phyloP scores from a whole-genome alignment of 1,140 invertebrate genomes.

The Drosophila athabasca region DNA sequence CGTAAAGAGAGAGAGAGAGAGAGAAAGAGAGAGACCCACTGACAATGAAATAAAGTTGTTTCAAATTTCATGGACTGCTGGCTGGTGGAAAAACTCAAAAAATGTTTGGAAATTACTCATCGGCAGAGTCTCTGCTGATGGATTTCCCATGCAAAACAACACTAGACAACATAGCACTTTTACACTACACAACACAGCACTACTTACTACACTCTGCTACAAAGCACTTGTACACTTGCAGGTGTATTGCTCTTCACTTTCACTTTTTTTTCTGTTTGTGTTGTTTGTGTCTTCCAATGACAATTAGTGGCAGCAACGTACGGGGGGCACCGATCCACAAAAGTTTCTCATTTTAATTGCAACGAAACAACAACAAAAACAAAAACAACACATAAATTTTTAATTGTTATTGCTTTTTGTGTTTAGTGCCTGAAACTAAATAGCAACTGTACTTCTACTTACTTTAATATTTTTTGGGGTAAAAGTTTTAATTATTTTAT shows the following conservation, averaged over 20 bases:
- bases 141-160: constrained; percentile 36
- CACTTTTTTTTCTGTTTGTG: constrained; percentile 51
- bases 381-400: constrained; percentile 52
- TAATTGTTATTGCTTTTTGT: constrained; percentile 33
- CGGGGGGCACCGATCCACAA: constrained; percentile 20
- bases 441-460: constrained; percentile 5
- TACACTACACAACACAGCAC: constrained; percentile 15
- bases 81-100: constrained; percentile 36
- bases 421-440: neutral
- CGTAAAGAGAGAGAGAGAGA: neutral
- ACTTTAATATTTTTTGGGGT: neutral
- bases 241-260: constrained; percentile 44
- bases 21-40: constrained; percentile 31
- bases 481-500: constrained; percentile 21
- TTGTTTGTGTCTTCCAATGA: constrained; percentile 48
- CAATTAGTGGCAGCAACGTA: constrained; percentile 52
- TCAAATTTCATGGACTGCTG: constrained; percentile 71
- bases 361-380: constrained; percentile 24
- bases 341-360: constrained; percentile 72
- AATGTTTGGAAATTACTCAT: constrained; percentile 60
- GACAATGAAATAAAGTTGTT: constrained; percentile 79
- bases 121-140: constrained; percentile 17
- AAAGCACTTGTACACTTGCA: neutral
- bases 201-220: constrained; percentile 15
- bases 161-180: constrained; percentile 20